Conservation (phyloP, 92 coral and sea anemone genomes). For the Zoanthus gigantus region DNA sequence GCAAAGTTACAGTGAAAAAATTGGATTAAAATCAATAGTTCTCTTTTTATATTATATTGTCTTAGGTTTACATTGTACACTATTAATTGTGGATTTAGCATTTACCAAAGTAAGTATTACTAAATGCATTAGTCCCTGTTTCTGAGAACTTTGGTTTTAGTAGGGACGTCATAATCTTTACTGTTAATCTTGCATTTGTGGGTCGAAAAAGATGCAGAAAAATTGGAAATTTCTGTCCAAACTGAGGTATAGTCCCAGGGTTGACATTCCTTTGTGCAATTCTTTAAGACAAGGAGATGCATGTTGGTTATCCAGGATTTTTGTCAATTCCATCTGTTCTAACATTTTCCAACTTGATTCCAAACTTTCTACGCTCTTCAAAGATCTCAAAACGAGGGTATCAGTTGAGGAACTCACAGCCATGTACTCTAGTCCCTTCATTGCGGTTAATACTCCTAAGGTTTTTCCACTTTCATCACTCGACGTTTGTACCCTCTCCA, state of each 20-base stretch:
- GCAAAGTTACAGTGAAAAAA: background rate
- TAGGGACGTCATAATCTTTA: constrained; percentile 26
- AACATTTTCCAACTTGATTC: no score
- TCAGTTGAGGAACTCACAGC: no score
- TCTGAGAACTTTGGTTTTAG: constrained; percentile 27
- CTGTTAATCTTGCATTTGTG: constrained; percentile 32
- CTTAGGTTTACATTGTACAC: background rate
- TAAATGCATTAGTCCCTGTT: background rate
- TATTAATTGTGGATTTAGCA: background rate
- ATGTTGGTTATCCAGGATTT: no score
- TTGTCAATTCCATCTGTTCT: no score
- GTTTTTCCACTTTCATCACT: no score
- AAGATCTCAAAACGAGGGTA: no score
- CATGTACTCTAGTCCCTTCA: no score
- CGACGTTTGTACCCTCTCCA: no score
- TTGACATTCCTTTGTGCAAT: constrained; percentile 3
- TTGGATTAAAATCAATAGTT: background rate
- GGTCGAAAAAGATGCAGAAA: constrained; percentile 27
- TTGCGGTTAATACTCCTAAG: no score
- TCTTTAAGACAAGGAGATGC: background rate
- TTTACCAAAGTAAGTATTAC: background rate
- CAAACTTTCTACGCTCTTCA: no score
- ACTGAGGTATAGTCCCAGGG: background rate
- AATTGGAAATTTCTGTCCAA: background rate
- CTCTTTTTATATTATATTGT: background rate